Base-by-base conservation (phyloP, 1,140 invertebrate species). In the Monochamus saltuarius region DNA sequence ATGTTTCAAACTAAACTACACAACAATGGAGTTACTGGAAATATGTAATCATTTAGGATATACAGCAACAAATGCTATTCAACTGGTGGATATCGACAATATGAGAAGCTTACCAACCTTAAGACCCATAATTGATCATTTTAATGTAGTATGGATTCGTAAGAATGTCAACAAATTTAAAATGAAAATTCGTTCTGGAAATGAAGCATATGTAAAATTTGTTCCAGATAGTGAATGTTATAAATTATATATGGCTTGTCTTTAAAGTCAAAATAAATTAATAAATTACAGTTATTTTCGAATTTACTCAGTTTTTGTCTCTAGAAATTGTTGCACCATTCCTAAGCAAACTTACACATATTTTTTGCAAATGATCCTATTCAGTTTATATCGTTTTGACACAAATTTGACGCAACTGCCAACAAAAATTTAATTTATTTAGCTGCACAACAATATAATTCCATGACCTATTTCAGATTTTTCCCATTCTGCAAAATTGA, bases 1-100 rank as follows among this genome's bases (percentile, higher is more conserved):
- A 59, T 87, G 86, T 68, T 83, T 81, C 36, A 68, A 77, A 4
- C 64, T 70, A 55, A 69, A 65, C 6, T 73, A 78, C 9, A 67
- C 74, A 19, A 53, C 59, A 0, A 47, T 47, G 1, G 73, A 81
- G 56, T 66, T 82, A 35, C 71, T 77, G 9, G 57, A 75, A 22
- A 76, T 82, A 17, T 82, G 81, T 62, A 40, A 67, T 34, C 69
- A 77, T 40, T 63, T 82, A 8, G 78, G 77, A 36, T 80, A 71
- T 49, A 46, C 36, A 6, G 66, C 64, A 45, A 62, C 47, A 11
- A 67, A 22, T 22, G 14, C 52, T 7, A 59, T 52, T 46, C 46
- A 59, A 51, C 53, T 64, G 6, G 19, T 42, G 35, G 36, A 50
- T 39, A 56, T 61, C 34, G 43, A 53, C 29, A 61, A 53, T 45